Percentiles rank a stretch among this genome's conserved stretches.
phyloP scores from a whole-genome alignment of 2,797 vertebrate species.

The Oophaga sylvatica region DNA sequence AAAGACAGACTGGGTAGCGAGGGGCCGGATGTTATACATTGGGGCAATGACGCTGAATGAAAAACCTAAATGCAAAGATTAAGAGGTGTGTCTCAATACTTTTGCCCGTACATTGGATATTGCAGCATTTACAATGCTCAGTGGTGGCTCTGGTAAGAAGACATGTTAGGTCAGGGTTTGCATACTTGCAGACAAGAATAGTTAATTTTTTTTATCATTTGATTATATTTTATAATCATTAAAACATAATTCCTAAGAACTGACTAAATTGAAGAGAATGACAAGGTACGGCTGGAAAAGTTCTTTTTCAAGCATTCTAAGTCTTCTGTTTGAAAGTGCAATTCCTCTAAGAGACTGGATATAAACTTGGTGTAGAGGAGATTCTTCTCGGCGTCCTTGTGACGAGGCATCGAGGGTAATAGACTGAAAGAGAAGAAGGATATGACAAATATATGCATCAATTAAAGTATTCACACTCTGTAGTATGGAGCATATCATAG shows the following conservation, averaged over 20 bases:
- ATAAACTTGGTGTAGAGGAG: slow-evolving; percentile 73
- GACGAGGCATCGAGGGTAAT: slow-evolving; percentile 67
- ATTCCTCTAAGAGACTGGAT: slow-evolving; percentile 73
- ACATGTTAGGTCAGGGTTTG: background rate
- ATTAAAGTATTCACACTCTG: background rate
- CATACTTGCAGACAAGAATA: background rate
- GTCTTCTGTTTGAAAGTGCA: slow-evolving; percentile 76
- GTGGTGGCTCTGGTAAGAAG: no score
- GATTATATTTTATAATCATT: background rate
- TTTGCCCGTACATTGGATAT: no score
- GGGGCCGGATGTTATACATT: no score
- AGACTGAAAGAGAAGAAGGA: slow-evolving; percentile 67
- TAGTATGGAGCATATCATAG: background rate
- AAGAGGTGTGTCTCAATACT: no score
- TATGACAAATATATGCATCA: background rate
- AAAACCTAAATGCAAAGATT: no score
- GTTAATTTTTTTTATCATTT: background rate
- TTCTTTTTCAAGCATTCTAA: slow-evolving; percentile 74
- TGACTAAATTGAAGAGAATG: background rate
- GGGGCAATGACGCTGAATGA: no score
- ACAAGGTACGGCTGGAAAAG: slow-evolving; percentile 66
- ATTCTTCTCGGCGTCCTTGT: slow-evolving; percentile 66
- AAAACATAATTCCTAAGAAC: background rate
- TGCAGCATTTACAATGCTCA: no score
- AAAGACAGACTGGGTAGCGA: no score